phyloP scores from a whole-genome alignment of 1,140 invertebrate species.

The Copidosoma floridanum region DNA sequence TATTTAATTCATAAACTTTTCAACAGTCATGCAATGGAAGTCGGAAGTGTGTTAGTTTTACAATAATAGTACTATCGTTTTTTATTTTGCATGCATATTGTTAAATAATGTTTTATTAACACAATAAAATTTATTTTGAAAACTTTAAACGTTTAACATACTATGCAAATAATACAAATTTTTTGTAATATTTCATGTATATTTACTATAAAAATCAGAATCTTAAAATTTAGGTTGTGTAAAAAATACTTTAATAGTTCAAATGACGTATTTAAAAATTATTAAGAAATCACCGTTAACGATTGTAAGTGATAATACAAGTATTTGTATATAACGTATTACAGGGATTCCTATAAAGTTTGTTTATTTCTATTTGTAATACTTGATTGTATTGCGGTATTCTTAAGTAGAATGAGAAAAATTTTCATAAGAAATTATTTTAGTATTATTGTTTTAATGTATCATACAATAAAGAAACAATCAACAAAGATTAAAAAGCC shows the following conservation, averaged over 20 bases:
- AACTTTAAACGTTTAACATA: too few species aligned
- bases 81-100: constrained; percentile 9
- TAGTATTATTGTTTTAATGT: constrained; percentile 25
- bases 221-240: constrained; percentile 18
- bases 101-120: constrained; percentile 6
- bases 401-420: neutral
- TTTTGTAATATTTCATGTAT: constrained; percentile 10
- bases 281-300: constrained; percentile 12
- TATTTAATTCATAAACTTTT: too few species aligned
- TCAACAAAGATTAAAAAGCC: constrained; percentile 29
- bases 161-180: too few species aligned
- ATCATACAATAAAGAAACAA: constrained; percentile 26
- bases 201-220: constrained; percentile 18
- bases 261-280: constrained; percentile 21
- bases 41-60: constrained; percentile 6
- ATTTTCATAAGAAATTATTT: neutral
- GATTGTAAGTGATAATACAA: constrained; percentile 23
- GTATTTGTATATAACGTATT: constrained; percentile 17
- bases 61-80: constrained; percentile 2
- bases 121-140: constrained; percentile 3
- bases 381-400: neutral
- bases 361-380: constrained; percentile 4
- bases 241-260: constrained; percentile 22
- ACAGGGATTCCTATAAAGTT: constrained; percentile 16
- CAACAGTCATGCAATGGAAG: constrained; percentile 9